These are phyloP conservation scores for Apolygus lucorum DNA, from an alignment of 1,140 invertebrate genomes.

Conservation along the genomic window DNA sequence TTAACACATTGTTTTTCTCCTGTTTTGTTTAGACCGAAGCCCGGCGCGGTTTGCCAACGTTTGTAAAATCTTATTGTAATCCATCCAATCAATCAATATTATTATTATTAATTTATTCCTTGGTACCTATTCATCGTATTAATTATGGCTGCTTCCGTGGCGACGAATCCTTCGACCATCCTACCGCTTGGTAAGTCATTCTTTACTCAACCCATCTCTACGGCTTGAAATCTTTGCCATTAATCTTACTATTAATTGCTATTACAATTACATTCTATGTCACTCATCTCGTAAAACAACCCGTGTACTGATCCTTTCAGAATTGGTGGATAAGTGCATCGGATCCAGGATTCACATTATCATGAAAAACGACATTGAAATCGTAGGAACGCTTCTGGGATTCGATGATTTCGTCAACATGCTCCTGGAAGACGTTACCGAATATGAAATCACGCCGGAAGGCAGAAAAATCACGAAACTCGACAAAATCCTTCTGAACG, in stretches of 20 bases:
- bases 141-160: conserved; percentile 39
- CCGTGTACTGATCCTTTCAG: conserved; percentile 54
- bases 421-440: conserved; percentile 85
- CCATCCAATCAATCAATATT: too few species aligned
- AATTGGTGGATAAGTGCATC: conserved; percentile 99
- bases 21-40: too few species aligned
- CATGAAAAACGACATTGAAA: conserved; percentile 99
- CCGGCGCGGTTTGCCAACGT: too few species aligned
- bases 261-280: conserved; percentile 17
- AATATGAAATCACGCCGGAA: conserved; percentile 93
- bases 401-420: conserved; percentile 99
- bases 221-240: not conserved
- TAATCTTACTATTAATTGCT: conserved; percentile 15
- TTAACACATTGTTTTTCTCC: too few species aligned
- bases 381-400: conserved; percentile 92
- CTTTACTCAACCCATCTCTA: not conserved
- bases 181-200: conserved; percentile 53
- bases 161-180: conserved; percentile 59
- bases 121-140: too few species aligned
- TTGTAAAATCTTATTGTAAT: too few species aligned
- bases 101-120: too few species aligned
- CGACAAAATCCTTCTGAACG: conserved; percentile 96
- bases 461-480: conserved; percentile 92
- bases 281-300: conserved; percentile 26
- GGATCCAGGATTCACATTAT: conserved; percentile 98